Conservation (phyloP, 2,113 vertebrate genomes). For the Phyllostomus discolor region DNA sequence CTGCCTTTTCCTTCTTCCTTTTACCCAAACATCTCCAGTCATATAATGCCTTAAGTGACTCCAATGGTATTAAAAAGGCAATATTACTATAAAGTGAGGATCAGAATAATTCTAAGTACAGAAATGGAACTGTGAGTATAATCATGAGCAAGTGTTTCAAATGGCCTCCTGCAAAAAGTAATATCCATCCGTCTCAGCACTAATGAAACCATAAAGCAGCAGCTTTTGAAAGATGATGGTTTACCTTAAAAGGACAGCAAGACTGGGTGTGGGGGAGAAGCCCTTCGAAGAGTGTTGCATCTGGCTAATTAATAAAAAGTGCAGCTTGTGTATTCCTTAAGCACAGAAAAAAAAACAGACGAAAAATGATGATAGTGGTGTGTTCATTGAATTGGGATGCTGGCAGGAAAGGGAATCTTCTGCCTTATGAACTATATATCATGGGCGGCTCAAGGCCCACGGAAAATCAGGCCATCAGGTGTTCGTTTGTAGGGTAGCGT, state of each 20-base stretch:
- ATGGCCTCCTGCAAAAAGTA: constrained; percentile 46
- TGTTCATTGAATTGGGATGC: constrained; percentile 80
- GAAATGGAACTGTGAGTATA: constrained; percentile 57
- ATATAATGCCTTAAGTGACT: constrained; percentile 14
- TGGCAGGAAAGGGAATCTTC: constrained; percentile 75
- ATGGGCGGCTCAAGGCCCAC: constrained; percentile 69
- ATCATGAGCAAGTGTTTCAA: constrained; percentile 68
- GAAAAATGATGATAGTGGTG: constrained; percentile 74
- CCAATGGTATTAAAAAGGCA: constrained; percentile 57
- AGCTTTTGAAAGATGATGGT: constrained; percentile 63
- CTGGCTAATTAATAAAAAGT: constrained; percentile 81
- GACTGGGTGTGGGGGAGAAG: constrained; percentile 63
- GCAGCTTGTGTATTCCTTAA: constrained; percentile 70
- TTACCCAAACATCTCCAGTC: not conserved
- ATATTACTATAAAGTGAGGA: constrained; percentile 30
- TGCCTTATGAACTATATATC: constrained; percentile 73
- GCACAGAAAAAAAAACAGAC: constrained; percentile 25
- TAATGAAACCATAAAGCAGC: constrained; percentile 60
- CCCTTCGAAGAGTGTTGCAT: constrained; percentile 66
- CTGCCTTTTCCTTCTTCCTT: not conserved
- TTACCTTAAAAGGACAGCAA: constrained; percentile 66
- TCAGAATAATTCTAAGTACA: constrained; percentile 65
- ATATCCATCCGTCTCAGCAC: constrained; percentile 49
- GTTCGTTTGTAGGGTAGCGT: constrained; percentile 64
- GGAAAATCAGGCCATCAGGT: constrained; percentile 77